Evolutionary conservation across 2,113 vertebrate genomes (phyloP), one percentile per base, ranked within the genome.

Genomic region (Mandrillus leucophaeus): DNA sequence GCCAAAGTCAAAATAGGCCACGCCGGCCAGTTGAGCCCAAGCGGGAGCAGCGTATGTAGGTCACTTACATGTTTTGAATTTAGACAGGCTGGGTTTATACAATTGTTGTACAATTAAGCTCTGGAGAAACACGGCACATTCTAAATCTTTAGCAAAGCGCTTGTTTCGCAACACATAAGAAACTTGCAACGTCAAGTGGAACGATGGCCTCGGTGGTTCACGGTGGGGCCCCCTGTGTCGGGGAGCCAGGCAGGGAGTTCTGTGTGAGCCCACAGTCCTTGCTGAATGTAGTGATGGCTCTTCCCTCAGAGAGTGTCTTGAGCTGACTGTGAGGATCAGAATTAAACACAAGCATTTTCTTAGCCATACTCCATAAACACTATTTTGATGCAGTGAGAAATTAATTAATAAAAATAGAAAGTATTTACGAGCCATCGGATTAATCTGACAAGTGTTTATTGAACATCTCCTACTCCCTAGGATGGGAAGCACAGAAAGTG

Each of bases 1-100:
- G 90, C 96, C 97, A 93, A 87, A 97, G 90, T 95, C 95, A 93
- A 96, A 96, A 73, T 40, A 90, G 95, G 83, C 94, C 90, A 32
- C 0, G 0, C 81, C 57, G 92, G 95, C 94, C 59, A 23, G 95
- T 83, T 35, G 64, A 94, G 61, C 79, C 94, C 89, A 52, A 32
- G 86, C 13, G 59, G 30, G 70, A 93, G 92, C 0, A 90, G 92
- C 0, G 59, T 95, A 96, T 97, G 93, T 97, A 96, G 98, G 97
- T 97, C 97, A 90, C 87, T 81, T 84, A 45, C 95, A 94, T 79
- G 92, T 84, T 93, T 85, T 92, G 95, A 78, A 96, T 97, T 87
- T 79, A 97, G 92, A 97, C 93, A 27, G 95, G 17, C 86, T 68
- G 43, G 23, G 45, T 90, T 95, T 64, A 93, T 9, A 57, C 84